These are phyloP conservation scores for Coenonympha glycerion DNA, from an alignment of 2,888 invertebrate genomes.

Conservation along the genomic window DNA sequence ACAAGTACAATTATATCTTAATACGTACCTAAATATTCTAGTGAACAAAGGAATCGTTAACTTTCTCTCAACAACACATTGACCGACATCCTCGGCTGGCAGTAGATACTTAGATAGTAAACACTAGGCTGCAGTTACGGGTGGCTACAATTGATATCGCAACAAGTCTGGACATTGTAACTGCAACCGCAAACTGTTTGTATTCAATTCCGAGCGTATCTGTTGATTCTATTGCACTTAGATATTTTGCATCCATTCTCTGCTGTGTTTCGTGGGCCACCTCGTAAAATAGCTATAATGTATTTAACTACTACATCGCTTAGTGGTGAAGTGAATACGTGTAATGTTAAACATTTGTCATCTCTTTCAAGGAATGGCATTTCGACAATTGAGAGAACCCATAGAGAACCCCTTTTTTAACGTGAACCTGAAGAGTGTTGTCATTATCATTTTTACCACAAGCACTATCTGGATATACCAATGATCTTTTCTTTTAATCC, in stretches of 20 bases:
- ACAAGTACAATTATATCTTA: too few species aligned
- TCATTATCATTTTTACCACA: too few species aligned
- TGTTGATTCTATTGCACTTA: constrained; percentile 31
- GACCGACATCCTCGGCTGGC: constrained; percentile 16
- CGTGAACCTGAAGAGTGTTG: too few species aligned
- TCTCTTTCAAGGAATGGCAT: too few species aligned
- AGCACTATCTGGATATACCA: too few species aligned
- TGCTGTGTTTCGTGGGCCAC: constrained; percentile 9
- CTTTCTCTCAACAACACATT: constrained; percentile 18
- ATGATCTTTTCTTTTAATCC: too few species aligned
- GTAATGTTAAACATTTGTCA: constrained; percentile 5
- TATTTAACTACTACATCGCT: constrained; percentile 10
- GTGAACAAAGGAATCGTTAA: background rate
- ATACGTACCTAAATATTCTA: background rate
- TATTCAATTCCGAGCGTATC: constrained; percentile 36
- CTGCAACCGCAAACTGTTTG: constrained; percentile 49
- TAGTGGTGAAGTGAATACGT: background rate
- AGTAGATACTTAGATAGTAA: background rate
- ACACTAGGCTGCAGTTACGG: too few species aligned
- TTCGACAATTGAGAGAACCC: too few species aligned
- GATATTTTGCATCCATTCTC: constrained; percentile 11
- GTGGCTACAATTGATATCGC: constrained; percentile 17
- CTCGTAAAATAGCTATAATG: constrained; percentile 22
- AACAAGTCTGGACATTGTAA: constrained; percentile 37
- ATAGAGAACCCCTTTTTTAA: too few species aligned